Conservation (phyloP, 2,888 invertebrate species). For the Hyles lineata region DNA sequence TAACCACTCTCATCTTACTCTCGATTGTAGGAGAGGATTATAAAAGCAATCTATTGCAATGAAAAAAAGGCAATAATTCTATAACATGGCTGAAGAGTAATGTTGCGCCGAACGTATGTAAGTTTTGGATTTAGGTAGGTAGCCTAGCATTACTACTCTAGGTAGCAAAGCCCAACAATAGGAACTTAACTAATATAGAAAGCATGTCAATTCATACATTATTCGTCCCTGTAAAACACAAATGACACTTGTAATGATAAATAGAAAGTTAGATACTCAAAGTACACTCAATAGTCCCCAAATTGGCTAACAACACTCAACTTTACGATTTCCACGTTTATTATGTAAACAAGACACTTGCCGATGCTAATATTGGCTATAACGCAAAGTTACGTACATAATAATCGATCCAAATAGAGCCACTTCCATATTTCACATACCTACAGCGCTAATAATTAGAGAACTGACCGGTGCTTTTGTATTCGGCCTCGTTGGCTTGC, state of each 20-base stretch:
- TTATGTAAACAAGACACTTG: constrained; percentile 56
- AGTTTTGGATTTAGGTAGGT: too few species aligned
- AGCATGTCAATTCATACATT: too few species aligned
- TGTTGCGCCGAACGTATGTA: too few species aligned
- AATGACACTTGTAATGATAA: background rate
- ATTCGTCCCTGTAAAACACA: background rate
- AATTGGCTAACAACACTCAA: constrained; percentile 9
- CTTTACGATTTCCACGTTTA: constrained; percentile 39
- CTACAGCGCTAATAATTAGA: constrained; percentile 9
- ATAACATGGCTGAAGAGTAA: too few species aligned
- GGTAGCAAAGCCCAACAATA: too few species aligned
- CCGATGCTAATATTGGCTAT: constrained; percentile 67
- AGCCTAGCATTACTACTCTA: too few species aligned
- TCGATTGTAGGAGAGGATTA: too few species aligned
- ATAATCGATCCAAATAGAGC: constrained; percentile 6
- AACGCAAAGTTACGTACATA: constrained; percentile 74
- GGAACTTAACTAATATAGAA: too few species aligned
- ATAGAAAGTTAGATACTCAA: background rate
- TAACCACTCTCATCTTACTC: too few species aligned
- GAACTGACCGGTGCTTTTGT: background rate
- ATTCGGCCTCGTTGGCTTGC: background rate
- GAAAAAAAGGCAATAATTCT: too few species aligned
- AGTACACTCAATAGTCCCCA: background rate
- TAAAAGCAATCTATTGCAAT: too few species aligned
- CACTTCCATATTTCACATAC: background rate